These are phyloP conservation scores for Pituophis catenifer DNA, from an alignment of 2,113 vertebrate genomes.

Conservation along the genomic window DNA sequence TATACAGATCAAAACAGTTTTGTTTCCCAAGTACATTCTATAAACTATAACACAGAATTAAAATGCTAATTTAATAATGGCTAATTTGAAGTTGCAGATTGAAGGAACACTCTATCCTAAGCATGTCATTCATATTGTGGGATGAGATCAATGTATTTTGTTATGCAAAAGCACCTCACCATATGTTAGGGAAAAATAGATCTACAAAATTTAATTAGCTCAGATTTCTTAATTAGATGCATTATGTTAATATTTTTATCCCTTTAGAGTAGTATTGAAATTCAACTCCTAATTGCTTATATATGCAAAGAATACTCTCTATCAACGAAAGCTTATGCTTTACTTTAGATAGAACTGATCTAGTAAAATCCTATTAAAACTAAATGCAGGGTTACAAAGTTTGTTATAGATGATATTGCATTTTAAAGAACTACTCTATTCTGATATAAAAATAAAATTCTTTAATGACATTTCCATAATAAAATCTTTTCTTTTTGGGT, in stretches of 20 bases:
- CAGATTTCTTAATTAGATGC: slow-evolving; percentile 46
- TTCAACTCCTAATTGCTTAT: slow-evolving; percentile 23
- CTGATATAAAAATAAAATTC: accelerated
- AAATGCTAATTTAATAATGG: slow-evolving; percentile 52
- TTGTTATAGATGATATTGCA: neutral
- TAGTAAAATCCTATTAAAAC: neutral
- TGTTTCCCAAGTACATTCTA: slow-evolving; percentile 44
- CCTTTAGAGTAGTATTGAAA: neutral
- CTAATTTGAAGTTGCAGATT: slow-evolving; percentile 28
- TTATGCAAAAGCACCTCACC: slow-evolving; percentile 28
- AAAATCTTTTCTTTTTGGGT: accelerated
- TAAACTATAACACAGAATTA: slow-evolving; percentile 24
- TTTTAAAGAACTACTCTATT: neutral
- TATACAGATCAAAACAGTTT: slow-evolving; percentile 24
- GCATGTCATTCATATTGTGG: slow-evolving; percentile 43
- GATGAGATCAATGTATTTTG: slow-evolving; percentile 40
- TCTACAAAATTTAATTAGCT: slow-evolving; percentile 50
- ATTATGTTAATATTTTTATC: slow-evolving; percentile 15
- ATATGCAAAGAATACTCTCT: neutral
- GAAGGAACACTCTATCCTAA: slow-evolving; percentile 32
- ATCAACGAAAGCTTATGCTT: neutral
- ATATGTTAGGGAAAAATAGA: slow-evolving; percentile 37
- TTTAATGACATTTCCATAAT: neutral
- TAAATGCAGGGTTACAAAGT: neutral
- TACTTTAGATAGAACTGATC: neutral